Base-by-base conservation (phyloP, 1,140 invertebrate genomes). In the Polyergus mexicanus region DNA sequence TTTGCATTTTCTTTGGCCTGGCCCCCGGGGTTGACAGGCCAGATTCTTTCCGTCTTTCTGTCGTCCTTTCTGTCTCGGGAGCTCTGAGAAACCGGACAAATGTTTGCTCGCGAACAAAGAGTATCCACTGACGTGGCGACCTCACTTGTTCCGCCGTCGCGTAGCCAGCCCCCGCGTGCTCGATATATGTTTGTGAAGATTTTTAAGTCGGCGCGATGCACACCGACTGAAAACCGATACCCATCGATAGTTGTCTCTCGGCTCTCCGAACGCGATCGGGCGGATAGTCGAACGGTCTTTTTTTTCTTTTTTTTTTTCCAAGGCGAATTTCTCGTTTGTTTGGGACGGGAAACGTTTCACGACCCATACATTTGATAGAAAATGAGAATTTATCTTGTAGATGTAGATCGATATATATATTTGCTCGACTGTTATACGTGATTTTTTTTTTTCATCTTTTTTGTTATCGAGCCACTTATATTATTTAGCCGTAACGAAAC, bases 101-200 rank as follows among this genome's bases (percentile, higher is more conserved):
- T 94, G 93, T 94, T 94, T 94, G 90, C 84, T 75, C 84, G 89
- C 84, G 89, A 91, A 91, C 92, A 93, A 91, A 94, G 91, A 91
- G 90, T 93, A 92, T 93, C 92, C 89, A 89, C 86, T 88, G 89
- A 87, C 87, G 88, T 74, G 63, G 80, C 80, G 74, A 58, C 68
- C 88, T 90, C 84, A 74, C 86, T 89, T 90, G 75, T 89, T 88
- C 80, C 88, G 68, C 71, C n/a, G 41, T 41, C 41, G 65, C 32
- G 25, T 44, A 22, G 56, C 38, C 84, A 44, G 66, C 22, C 66
- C 51, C 88, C 60, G 86, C 91, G 92, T 92, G 92, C 92, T 91
- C 77, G 92, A 93, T 93, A 44, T 83, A 92, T 92, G 92, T 93
- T 95, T 92, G 90, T 87, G 62, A 87, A 86, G 85, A 86, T 91